Percentiles rank a stretch among this genome's conserved stretches.
phyloP scores from a whole-genome alignment of 1,140 invertebrate species.

The Euwallacea fornicatus region DNA sequence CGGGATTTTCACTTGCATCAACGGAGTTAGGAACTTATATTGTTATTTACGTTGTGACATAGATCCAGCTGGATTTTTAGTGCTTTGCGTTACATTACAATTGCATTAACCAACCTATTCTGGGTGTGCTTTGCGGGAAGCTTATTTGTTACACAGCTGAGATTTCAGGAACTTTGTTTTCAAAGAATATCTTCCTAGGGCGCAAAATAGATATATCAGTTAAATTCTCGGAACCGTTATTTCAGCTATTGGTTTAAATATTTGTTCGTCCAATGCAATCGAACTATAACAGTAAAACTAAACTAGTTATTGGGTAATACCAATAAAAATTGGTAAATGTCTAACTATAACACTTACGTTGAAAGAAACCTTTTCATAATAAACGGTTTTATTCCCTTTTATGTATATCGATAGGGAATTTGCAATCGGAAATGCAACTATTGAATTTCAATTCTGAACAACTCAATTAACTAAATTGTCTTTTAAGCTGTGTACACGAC shows the following conservation, averaged over 20 bases:
- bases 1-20: conserved; percentile 6
- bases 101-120: conserved; percentile 5
- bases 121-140: neutral
- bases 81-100: conserved; percentile 5
- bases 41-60: conserved; percentile 7
- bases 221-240: neutral
- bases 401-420: conserved; percentile 9
- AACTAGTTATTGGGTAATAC: conserved; percentile 24
- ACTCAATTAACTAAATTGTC: conserved; percentile 13
- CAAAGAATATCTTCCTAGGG: neutral
- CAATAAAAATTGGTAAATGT: conserved; percentile 23
- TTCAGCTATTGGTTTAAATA: conserved; percentile 12
- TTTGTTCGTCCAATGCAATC: conserved; percentile 19
- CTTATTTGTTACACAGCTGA: neutral
- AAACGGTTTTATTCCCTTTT: conserved; percentile 22
- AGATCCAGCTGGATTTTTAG: conserved; percentile 5
- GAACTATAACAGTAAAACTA: conserved; percentile 23
- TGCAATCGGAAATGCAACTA: neutral
- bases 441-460: neutral
- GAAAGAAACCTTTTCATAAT: conserved; percentile 26
- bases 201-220: neutral
- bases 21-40: conserved; percentile 3
- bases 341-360: conserved; percentile 24
- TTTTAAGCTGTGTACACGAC: conserved; percentile 1
- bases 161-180: neutral